A percentile compares a stretch with the other conserved stretches of the same genome.
These are phyloP conservation scores for Melanogrammus aeglefinus DNA, from an alignment of 2,797 vertebrate species.

Conservation along the genomic window DNA sequence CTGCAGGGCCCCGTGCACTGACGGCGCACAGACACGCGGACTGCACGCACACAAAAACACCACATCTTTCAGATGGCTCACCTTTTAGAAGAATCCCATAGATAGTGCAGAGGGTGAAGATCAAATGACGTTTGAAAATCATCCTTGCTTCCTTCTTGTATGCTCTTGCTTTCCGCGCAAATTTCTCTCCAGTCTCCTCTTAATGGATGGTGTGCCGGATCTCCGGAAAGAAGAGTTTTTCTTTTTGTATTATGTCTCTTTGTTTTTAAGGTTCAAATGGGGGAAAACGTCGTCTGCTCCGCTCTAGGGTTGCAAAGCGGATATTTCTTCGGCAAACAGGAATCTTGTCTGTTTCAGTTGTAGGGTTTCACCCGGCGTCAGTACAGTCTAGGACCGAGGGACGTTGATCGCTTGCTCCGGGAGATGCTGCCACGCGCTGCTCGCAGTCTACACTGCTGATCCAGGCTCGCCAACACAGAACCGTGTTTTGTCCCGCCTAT, in stretches of 20 bases:
- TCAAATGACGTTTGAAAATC: slow-evolving; percentile 66
- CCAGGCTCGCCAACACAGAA: slow-evolving; percentile 50
- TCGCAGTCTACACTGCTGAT: slow-evolving; percentile 52
- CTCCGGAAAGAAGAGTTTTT: not conserved
- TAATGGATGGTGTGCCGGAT: slow-evolving; percentile 14
- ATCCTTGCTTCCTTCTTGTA: slow-evolving; percentile 54
- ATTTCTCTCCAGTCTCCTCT: slow-evolving; percentile 53
- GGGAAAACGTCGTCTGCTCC: not conserved
- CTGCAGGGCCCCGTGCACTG: slow-evolving; percentile 23
- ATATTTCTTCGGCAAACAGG: no score
- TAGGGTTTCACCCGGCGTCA: not conserved
- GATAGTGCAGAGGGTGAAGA: slow-evolving; percentile 72
- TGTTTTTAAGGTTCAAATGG: not conserved
- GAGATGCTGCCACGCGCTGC: not conserved
- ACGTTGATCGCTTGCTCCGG: not conserved
- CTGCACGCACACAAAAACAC: slow-evolving; percentile 12
- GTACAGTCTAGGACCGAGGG: not conserved
- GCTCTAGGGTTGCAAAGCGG: not conserved
- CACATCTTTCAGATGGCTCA: slow-evolving; percentile 42
- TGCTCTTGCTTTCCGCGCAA: slow-evolving; percentile 35
- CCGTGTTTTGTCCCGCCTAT: slow-evolving; percentile 67
- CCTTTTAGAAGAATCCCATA: slow-evolving; percentile 74
- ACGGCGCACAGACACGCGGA: not conserved
- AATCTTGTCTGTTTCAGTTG: no score
- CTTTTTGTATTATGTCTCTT: not conserved